phyloP scores from a whole-genome alignment of 2,888 invertebrate species.

The Drosophila anomalata region DNA sequence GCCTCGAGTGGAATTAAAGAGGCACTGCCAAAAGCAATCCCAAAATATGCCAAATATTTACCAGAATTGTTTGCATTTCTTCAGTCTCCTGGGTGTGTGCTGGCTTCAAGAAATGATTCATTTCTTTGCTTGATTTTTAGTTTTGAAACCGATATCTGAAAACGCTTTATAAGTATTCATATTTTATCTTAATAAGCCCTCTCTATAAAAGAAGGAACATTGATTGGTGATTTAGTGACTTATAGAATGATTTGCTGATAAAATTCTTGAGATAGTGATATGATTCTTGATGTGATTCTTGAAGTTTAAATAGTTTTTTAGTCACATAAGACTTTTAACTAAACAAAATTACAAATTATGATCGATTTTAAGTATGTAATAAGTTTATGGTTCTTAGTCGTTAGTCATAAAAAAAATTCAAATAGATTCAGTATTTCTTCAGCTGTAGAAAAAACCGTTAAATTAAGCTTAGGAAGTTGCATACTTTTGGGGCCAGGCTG shows the following conservation, averaged over 20 bases:
- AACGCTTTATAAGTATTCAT: not conserved
- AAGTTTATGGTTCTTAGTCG: too few species aligned
- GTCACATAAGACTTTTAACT: too few species aligned
- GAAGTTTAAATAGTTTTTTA: not conserved
- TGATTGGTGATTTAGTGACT: not conserved
- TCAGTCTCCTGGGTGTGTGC: constrained; percentile 31
- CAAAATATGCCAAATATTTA: constrained; percentile 73
- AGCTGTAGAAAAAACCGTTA: not conserved
- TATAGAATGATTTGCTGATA: not conserved
- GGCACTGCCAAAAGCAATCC: constrained; percentile 65
- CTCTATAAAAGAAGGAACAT: not conserved
- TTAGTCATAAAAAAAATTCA: too few species aligned
- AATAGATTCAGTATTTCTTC: too few species aligned
- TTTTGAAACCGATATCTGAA: constrained; percentile 4
- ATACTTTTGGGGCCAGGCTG: constrained; percentile 35
- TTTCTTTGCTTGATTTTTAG: constrained; percentile 2
- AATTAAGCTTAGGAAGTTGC: constrained; percentile 1
- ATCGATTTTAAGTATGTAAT: too few species aligned
- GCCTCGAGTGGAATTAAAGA: constrained; percentile 41
- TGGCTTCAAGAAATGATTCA: constrained; percentile 50
- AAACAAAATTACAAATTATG: too few species aligned
- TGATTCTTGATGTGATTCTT: too few species aligned
- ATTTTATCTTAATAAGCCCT: not conserved
- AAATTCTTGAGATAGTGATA: not conserved
- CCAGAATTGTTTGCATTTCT: constrained; percentile 52